Evolutionary conservation across 2,888 invertebrate species (phyloP).

Genomic region (Cancer borealis): DNA sequence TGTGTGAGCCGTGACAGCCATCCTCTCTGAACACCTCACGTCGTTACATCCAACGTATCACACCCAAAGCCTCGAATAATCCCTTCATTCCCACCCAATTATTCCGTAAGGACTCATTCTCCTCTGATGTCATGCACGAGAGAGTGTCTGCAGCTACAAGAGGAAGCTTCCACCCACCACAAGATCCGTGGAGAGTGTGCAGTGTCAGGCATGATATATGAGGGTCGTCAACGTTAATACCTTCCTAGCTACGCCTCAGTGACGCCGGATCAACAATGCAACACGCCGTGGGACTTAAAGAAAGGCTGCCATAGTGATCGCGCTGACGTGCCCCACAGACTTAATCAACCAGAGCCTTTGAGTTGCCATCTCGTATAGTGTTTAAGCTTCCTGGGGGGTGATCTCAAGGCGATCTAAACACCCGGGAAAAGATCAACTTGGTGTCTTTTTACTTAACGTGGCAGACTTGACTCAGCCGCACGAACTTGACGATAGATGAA

Average conservation of each 20-base stretch:
- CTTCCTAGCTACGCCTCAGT: neutral
- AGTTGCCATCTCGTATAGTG: too few species aligned
- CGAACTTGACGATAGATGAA: neutral
- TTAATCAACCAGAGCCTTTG: neutral
- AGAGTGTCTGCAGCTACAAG: neutral
- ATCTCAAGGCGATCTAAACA: too few species aligned
- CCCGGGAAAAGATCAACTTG: too few species aligned
- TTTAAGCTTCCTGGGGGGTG: too few species aligned
- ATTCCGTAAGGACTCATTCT: constrained; percentile 5
- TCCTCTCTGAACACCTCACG: neutral
- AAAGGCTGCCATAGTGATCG: neutral
- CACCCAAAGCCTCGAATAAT: too few species aligned
- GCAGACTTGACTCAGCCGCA: neutral
- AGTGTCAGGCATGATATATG: neutral
- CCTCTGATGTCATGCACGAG: neutral
- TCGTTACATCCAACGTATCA: neutral
- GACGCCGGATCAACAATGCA: neutral
- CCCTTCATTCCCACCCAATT: neutral
- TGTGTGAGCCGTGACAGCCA: neutral
- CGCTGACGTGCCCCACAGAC: neutral
- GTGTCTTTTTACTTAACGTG: too few species aligned
- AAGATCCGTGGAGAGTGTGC: neutral
- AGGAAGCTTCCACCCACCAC: neutral
- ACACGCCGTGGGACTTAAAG: neutral
- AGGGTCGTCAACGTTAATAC: neutral